Conservation (phyloP, 2,888 invertebrate species). For the Diabrotica balteata region DNA sequence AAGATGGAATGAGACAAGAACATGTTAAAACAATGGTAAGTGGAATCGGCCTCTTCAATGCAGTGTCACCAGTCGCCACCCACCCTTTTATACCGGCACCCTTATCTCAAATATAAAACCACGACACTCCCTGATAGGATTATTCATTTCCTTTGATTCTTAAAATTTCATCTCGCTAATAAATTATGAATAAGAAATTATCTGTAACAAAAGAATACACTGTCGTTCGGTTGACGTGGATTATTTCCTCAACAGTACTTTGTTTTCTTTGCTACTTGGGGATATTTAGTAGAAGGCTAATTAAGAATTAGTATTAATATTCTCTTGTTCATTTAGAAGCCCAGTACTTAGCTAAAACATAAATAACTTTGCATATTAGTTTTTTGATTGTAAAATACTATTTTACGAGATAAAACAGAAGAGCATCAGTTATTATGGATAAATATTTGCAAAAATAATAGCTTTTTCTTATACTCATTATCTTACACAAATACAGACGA, state of each 20-base stretch:
- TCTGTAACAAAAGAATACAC: conserved; percentile 29
- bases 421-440: too few species aligned
- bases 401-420: too few species aligned
- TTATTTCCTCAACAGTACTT: conserved; percentile 14
- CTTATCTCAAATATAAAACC: conserved; percentile 45
- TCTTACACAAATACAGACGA: too few species aligned
- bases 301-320: too few species aligned
- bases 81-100: conserved; percentile 48
- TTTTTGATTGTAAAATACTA: too few species aligned
- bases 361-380: too few species aligned
- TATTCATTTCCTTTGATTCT: conserved; percentile 40
- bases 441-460: too few species aligned
- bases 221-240: conserved; percentile 20
- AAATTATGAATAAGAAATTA: conserved; percentile 33
- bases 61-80: conserved; percentile 37
- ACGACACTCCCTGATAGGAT: conserved; percentile 36
- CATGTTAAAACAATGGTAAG: conserved; percentile 56
- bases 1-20: conserved; percentile 54
- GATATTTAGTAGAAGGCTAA: too few species aligned
- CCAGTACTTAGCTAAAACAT: too few species aligned
- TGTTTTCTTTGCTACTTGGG: conserved; percentile 2
- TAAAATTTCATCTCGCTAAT: conserved; percentile 35
- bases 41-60: conserved; percentile 47
- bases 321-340: too few species aligned
- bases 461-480: too few species aligned